Percentiles rank a stretch among this genome's conserved stretches.
These are phyloP conservation scores for Bos taurus DNA, from an alignment of 2,113 vertebrate species.

Conservation along the genomic window DNA sequence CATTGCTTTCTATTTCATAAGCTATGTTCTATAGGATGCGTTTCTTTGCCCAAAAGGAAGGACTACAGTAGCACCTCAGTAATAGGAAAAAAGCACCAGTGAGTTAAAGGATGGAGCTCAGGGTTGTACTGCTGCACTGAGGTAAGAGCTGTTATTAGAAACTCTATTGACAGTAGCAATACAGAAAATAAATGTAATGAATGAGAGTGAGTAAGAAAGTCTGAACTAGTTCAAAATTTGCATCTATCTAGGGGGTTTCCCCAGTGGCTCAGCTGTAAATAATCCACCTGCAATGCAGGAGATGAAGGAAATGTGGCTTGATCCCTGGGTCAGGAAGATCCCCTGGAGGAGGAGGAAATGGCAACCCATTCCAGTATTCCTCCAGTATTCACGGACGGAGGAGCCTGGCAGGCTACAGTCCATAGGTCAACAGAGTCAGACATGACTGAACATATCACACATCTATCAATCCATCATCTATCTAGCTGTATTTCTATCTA, in stretches of 20 bases:
- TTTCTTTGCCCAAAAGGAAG: background rate
- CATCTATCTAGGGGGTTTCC: background rate
- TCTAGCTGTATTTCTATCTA: background rate
- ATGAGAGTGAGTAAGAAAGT: background rate
- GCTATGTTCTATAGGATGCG: background rate
- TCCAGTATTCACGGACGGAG: background rate
- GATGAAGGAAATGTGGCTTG: background rate
- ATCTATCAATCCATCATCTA: background rate
- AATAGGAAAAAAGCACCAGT: background rate
- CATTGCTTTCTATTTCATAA: background rate
- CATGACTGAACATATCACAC: background rate
- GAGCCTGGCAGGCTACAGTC: background rate
- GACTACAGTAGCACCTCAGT: background rate
- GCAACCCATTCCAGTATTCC: background rate
- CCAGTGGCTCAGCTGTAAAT: background rate
- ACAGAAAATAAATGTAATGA: background rate
- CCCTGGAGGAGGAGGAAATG: background rate
- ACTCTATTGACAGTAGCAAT: background rate
- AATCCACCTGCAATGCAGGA: background rate
- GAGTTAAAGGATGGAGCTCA: background rate
- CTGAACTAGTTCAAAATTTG: background rate
- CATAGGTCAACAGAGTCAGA: background rate
- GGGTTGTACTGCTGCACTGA: background rate
- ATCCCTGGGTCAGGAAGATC: background rate
- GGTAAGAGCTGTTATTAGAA: background rate